Evolutionary conservation across 2,888 invertebrate genomes (phyloP).

Genomic region (Pseudolycoriella hygida): DNA sequence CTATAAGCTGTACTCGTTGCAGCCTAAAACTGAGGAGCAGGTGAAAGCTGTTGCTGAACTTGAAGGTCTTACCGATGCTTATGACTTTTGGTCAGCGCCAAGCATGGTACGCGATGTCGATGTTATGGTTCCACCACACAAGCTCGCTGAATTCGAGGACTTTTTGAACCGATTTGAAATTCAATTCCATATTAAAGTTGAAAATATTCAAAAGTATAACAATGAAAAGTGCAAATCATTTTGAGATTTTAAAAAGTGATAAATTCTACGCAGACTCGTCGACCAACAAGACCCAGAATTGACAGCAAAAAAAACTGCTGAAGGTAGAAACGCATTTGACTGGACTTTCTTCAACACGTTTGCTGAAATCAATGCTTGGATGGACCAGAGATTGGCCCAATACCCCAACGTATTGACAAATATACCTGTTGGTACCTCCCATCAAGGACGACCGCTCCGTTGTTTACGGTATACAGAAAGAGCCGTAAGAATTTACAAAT

Average conservation of each 20-base stretch:
- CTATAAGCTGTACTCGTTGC: constrained; percentile 8
- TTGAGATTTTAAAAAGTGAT: too few relatives aligned
- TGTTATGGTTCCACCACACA: constrained; percentile 31
- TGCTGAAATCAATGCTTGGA: constrained; percentile 31
- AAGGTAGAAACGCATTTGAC: constrained; percentile 15
- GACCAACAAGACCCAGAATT: background rate
- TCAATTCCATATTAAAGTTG: constrained; percentile 17
- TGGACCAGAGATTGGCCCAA: constrained; percentile 27
- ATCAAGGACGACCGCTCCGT: constrained; percentile 30
- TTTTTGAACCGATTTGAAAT: constrained; percentile 15
- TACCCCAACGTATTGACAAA: constrained; percentile 30
- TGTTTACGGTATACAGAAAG: constrained; percentile 17
- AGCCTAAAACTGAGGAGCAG: constrained; percentile 31
- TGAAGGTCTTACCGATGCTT: constrained; percentile 10
- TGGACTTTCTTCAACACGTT: constrained; percentile 14
- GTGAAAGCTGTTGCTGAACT: constrained; percentile 27
- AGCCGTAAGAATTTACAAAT: too few relatives aligned
- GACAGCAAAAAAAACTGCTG: too few relatives aligned
- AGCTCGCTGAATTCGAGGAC: constrained; percentile 16
- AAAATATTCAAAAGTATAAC: constrained; percentile 23
- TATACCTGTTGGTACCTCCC: constrained; percentile 28
- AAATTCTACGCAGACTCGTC: background rate
- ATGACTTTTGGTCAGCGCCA: constrained; percentile 12
- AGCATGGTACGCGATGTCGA: constrained; percentile 21
- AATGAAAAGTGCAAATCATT: too few relatives aligned